Evolutionary conservation across 2,888 invertebrate genomes (phyloP).

Genomic region (Holacanthella duospinosa): DNA sequence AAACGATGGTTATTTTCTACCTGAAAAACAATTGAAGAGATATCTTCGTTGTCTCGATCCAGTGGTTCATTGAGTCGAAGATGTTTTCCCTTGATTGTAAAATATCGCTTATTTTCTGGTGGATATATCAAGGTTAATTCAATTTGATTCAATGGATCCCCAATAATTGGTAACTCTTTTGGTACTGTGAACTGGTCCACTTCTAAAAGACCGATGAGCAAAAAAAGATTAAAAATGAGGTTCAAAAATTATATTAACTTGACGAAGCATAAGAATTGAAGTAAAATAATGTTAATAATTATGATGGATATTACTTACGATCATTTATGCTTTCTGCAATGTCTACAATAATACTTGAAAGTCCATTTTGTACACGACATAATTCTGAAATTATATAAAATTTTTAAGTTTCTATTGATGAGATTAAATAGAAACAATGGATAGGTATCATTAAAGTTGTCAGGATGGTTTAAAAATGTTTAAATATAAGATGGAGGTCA

Average conservation of each 20-base stretch:
- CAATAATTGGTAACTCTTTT: slow-evolving; percentile 67
- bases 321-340: slow-evolving; percentile 77
- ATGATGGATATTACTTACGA: slow-evolving; percentile 65
- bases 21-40: slow-evolving; percentile 81
- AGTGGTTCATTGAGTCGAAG: slow-evolving; percentile 66
- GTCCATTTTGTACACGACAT: slow-evolving; percentile 77
- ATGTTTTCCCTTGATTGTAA: slow-evolving; percentile 70
- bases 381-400: slow-evolving; percentile 51
- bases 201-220: slow-evolving; percentile 47
- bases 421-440: no score
- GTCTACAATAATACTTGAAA: slow-evolving; percentile 78
- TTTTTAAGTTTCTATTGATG: no score
- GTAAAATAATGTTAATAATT: no score
- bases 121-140: slow-evolving; percentile 67
- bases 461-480: no score
- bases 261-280: background rate
- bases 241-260: no score
- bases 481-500: no score
- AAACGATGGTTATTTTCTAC: no score
- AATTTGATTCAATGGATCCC: slow-evolving; percentile 68
- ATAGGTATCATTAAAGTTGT: no score
- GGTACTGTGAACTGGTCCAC: slow-evolving; percentile 74
- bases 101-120: slow-evolving; percentile 59
- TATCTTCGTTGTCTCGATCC: slow-evolving; percentile 72
- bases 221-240: background rate